Percentiles rank a stretch among this genome's conserved stretches.
These are phyloP conservation scores for Antechinus stuartii DNA, from an alignment of 2,113 vertebrate species.

Conservation along the genomic window DNA sequence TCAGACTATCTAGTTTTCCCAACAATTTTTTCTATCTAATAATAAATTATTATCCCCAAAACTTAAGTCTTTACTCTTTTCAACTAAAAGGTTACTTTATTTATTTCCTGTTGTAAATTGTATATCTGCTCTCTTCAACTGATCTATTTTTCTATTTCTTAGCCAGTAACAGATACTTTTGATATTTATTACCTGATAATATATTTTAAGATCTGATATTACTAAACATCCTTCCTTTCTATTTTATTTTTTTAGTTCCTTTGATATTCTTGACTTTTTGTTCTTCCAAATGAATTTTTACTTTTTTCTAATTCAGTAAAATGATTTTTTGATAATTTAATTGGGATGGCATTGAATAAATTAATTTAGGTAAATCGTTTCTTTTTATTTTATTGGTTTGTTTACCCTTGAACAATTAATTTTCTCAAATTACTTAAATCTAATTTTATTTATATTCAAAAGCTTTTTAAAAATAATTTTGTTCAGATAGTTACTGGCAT, in stretches of 20 bases:
- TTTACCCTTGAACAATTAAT: neutral
- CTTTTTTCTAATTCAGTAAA: neutral
- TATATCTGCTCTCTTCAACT: neutral
- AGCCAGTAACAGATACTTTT: neutral
- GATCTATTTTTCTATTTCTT: neutral
- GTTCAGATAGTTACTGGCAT: neutral
- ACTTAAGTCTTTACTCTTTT: neutral
- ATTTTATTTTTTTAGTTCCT: neutral
- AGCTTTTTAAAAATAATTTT: neutral
- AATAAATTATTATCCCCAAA: neutral
- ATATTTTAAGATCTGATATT: neutral
- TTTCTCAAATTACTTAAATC: neutral
- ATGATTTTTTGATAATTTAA: neutral
- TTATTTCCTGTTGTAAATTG: neutral
- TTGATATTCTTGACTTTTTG: neutral
- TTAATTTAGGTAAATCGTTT: neutral
- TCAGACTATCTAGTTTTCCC: neutral
- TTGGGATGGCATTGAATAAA: neutral
- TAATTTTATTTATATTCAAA: neutral
- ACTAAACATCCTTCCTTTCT: neutral
- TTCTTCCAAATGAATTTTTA: neutral
- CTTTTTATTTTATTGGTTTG: neutral
- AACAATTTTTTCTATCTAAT: neutral
- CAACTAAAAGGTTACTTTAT: neutral
- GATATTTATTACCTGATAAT: neutral